Evolutionary conservation across 92 coral and sea anemone species (phyloP), one percentile per base, ranked within the genome.

Genomic region (Umimayanthus kanabou): DNA sequence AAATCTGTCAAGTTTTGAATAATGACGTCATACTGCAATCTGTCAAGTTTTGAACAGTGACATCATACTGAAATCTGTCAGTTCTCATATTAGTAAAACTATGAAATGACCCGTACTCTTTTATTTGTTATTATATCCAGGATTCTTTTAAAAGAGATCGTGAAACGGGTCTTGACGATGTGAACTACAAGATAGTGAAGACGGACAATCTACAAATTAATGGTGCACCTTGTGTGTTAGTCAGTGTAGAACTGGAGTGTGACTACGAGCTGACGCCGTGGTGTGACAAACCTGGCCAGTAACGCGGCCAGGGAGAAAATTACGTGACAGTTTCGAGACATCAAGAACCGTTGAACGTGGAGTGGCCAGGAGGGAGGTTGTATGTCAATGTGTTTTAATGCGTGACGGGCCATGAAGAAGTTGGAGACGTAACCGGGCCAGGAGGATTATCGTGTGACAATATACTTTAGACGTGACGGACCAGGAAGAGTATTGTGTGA

Each of bases 81-180:
- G 37, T 33, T 33, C 37, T 33, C 37, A 33, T 33, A 33, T 33
- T 33, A 33, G 37, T 33, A 42, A 42, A 1, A 53, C 18, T 13
- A 53, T 53, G 58, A 53, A 53, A 76, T 22, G 43, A 14, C 28
- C 10, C 57, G 30, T 22, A 5, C 13, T 72, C 5, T 76, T 6
- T 2, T 11, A 22, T 14, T 47, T 83, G 18, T 13, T 58, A 13
- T 71, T 80, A n/a, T 23, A 82, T 87, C 40, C 75, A 95, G 99
- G 94, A 57, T 15, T 95, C 98, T 18, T 97, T 97, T 76, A 91
- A 89, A 71, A 88, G 98, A 84, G 99, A 97, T 82, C 92, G 94
- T 47, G 87, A 91, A 76, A 96, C 97, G 66, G 99, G 98, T 14
- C 77, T 94, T 15, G 88, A 89, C 80, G 88, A 91, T 22, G 91